Conservation (phyloP, 1,140 invertebrate species). For the Venustaconcha ellipsiformis region DNA sequence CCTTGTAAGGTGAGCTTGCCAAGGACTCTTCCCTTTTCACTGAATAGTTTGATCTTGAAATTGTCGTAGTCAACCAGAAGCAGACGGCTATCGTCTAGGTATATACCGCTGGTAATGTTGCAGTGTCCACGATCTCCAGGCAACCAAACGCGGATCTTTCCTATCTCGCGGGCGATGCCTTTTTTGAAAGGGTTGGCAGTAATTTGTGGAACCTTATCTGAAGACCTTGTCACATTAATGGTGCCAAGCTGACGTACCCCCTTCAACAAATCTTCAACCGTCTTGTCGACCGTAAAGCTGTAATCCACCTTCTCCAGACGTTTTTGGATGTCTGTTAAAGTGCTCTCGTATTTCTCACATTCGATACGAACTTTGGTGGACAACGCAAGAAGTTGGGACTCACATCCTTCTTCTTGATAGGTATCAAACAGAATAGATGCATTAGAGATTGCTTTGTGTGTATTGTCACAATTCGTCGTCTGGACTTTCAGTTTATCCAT, state of each 20-base stretch:
- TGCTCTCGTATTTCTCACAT: slow-evolving; percentile 13
- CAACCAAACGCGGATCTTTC: slow-evolving; percentile 14
- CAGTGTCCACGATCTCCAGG: slow-evolving; percentile 28
- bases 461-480: slow-evolving; percentile 24
- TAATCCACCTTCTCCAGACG: slow-evolving; percentile 22
- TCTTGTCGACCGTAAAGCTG: slow-evolving; percentile 20
- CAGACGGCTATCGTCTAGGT: slow-evolving; percentile 19
- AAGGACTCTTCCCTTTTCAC: slow-evolving; percentile 10
- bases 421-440: slow-evolving; percentile 14
- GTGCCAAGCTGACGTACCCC: slow-evolving; percentile 9
- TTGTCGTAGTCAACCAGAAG: slow-evolving; percentile 26
- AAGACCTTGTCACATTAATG: slow-evolving; percentile 11
- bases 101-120: slow-evolving; percentile 19
- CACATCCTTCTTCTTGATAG: slow-evolving; percentile 18
- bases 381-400: slow-evolving; percentile 19
- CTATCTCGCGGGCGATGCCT: slow-evolving; percentile 6
- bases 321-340: slow-evolving; percentile 8
- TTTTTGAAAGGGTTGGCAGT: not conserved
- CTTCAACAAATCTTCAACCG: slow-evolving; percentile 21
- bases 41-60: slow-evolving; percentile 27
- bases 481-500: slow-evolving; percentile 16
- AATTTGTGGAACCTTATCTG: slow-evolving; percentile 15
- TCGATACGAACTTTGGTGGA: slow-evolving; percentile 10
- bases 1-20: slow-evolving; percentile 19
- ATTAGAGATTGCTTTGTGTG: slow-evolving; percentile 27